Evolutionary conservation across 1,140 invertebrate genomes (phyloP).

Genomic region (Eriocheir sinensis): DNA sequence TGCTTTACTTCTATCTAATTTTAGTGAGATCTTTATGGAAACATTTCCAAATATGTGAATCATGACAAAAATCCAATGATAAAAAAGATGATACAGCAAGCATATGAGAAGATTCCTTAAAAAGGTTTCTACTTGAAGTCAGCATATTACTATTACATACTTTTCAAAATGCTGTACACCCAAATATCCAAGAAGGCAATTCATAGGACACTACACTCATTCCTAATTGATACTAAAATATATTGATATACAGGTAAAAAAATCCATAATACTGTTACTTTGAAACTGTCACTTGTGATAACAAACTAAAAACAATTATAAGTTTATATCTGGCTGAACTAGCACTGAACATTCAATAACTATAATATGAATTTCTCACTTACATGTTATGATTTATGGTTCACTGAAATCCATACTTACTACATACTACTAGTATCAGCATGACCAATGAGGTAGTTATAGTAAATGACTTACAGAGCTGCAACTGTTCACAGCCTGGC

Average conservation of each 20-base stretch:
- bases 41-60: slow-evolving; percentile 53
- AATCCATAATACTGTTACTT: slow-evolving; percentile 32
- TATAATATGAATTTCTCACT: slow-evolving; percentile 18
- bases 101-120: slow-evolving; percentile 56
- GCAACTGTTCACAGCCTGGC: slow-evolving; percentile 36
- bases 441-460: slow-evolving; percentile 60
- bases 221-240: slow-evolving; percentile 31
- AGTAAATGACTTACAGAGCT: slow-evolving; percentile 64
- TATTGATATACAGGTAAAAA: slow-evolving; percentile 38
- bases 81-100: slow-evolving; percentile 68
- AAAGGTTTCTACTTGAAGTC: slow-evolving; percentile 44
- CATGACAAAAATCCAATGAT: slow-evolving; percentile 41
- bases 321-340: slow-evolving; percentile 41
- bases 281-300: background rate
- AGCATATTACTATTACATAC: slow-evolving; percentile 28
- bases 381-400: slow-evolving; percentile 42
- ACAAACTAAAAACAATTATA: background rate
- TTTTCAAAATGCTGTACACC: slow-evolving; percentile 34
- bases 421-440: slow-evolving; percentile 60
- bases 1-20: slow-evolving; percentile 62
- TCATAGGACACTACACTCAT: slow-evolving; percentile 59
- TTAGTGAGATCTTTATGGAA: slow-evolving; percentile 1
- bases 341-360: slow-evolving; percentile 40
- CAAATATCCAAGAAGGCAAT: slow-evolving; percentile 46
- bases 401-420: slow-evolving; percentile 54